Base-by-base conservation (phyloP, 2,113 vertebrate species). In the Montifringilla adamsi region DNA sequence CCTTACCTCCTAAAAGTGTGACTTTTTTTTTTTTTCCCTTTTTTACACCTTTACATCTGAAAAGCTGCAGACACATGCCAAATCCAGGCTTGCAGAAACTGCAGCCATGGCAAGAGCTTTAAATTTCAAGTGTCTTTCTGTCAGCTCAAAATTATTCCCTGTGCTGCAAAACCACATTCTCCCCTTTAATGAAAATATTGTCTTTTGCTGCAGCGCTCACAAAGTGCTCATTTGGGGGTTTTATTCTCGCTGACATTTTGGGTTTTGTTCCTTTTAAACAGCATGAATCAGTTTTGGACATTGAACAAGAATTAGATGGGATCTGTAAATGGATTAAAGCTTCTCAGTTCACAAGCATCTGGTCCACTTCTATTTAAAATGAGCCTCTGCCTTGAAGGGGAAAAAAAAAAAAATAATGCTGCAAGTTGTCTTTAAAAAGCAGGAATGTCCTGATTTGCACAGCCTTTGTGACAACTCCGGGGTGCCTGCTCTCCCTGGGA, bases 301-400 rank as follows among this genome's bases (percentile, higher is more conserved):
- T 3, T 53, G 26, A 66, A 55, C 35, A 52, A 88, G 85, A 82
- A 83, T 49, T 20, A 60, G 73, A 56, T 23, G 50, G 75, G 39
- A 84, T n/a, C 85, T 35, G 62, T 80, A 88, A 92, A 52, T 44
- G 64, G 76, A 92, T 95, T 91, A 95, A 95, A 83, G 78, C 63
- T 60, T 83, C 82, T 55, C 75, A 26, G 53, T 15, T 52, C n/a
- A 59, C 58, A 37, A 39, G 73, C 84, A 83, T 52, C 81, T 90
- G 86, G 64, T 78, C 84, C 53, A 20, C 41, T 52, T 43, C 66
- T 35, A 41, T 41, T 88, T 10, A 26, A 88, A 88, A 91, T 10
- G 7, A 89, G 41, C 56, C 18, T 72, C 49, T 87, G 62, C 43
- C 27, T 69, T 49, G 11, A 53, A 60, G 69, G 5, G 10, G 3